Percentiles rank a stretch among this genome's conserved stretches.
phyloP scores from a whole-genome alignment of 1,140 invertebrate genomes.

The Phenacoccus solenopsis region DNA sequence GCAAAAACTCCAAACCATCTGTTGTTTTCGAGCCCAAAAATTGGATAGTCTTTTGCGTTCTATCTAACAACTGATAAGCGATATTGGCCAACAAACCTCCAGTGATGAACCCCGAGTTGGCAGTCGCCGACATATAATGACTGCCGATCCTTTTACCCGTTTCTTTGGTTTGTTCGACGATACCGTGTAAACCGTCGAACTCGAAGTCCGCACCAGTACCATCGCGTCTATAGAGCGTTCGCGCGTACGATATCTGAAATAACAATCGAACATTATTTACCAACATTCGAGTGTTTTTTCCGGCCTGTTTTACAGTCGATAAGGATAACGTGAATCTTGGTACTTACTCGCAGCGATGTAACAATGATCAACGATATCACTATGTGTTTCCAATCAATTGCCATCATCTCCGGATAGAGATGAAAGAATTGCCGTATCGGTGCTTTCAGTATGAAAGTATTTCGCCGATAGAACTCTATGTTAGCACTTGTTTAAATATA shows the following conservation, averaged over 20 bases:
- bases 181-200: background rate
- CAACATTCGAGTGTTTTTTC: too few species aligned
- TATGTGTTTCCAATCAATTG: background rate
- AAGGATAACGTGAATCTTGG: too few species aligned
- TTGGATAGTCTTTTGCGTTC: background rate
- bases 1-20: background rate
- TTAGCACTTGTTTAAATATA: background rate
- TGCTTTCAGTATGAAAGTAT: background rate
- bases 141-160: background rate
- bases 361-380: background rate
- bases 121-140: background rate
- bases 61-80: background rate
- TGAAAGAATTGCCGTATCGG: background rate
- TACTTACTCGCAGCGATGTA: background rate
- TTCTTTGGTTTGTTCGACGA: background rate
- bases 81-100: background rate
- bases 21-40: background rate
- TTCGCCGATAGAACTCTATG: background rate
- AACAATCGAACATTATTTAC: background rate
- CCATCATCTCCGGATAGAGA: background rate
- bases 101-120: background rate
- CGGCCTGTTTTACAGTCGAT: too few species aligned
- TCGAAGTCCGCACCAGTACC: background rate
- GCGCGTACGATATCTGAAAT: background rate
- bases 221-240: background rate